A percentile compares a stretch with the other conserved stretches of the same genome.
phyloP scores from a whole-genome alignment of 2,113 vertebrate genomes.

The Thomomys bottae region DNA sequence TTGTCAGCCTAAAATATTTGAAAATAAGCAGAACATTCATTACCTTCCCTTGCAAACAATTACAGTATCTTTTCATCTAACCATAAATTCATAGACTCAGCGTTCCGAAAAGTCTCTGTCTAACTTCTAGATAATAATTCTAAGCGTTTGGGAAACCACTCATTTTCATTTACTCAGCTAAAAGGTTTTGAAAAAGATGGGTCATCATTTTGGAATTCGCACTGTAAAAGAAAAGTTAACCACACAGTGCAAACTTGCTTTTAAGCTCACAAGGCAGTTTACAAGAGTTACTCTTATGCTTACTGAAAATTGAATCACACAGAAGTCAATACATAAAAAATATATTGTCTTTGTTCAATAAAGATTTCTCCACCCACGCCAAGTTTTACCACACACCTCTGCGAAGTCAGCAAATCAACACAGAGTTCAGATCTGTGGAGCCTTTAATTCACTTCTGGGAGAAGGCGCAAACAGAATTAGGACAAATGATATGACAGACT shows the following conservation, averaged over 20 bases:
- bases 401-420: slow-evolving; percentile 83
- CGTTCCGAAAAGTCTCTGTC: slow-evolving; percentile 46
- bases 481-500: slow-evolving; percentile 64
- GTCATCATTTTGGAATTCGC: slow-evolving; percentile 77
- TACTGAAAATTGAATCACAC: slow-evolving; percentile 85
- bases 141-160: slow-evolving; percentile 75
- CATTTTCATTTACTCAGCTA: slow-evolving; percentile 74
- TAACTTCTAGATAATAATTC: slow-evolving; percentile 68
- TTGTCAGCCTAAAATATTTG: background rate
- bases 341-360: slow-evolving; percentile 82
- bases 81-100: slow-evolving; percentile 68
- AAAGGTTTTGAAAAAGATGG: slow-evolving; percentile 76
- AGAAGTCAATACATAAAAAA: slow-evolving; percentile 84
- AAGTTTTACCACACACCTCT: slow-evolving; percentile 80
- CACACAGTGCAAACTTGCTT: slow-evolving; percentile 82
- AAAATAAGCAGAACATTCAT: slow-evolving; percentile 19
- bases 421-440: slow-evolving; percentile 76
- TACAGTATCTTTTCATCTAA: slow-evolving; percentile 1
- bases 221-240: slow-evolving; percentile 80
- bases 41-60: background rate
- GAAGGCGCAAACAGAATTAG: slow-evolving; percentile 24
- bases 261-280: slow-evolving; percentile 82
- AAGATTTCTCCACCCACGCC: slow-evolving; percentile 75
- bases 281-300: slow-evolving; percentile 81
- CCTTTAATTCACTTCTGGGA: slow-evolving; percentile 69